Base-by-base conservation (phyloP, 1,140 invertebrate genomes). In the Lucilia sericata region DNA sequence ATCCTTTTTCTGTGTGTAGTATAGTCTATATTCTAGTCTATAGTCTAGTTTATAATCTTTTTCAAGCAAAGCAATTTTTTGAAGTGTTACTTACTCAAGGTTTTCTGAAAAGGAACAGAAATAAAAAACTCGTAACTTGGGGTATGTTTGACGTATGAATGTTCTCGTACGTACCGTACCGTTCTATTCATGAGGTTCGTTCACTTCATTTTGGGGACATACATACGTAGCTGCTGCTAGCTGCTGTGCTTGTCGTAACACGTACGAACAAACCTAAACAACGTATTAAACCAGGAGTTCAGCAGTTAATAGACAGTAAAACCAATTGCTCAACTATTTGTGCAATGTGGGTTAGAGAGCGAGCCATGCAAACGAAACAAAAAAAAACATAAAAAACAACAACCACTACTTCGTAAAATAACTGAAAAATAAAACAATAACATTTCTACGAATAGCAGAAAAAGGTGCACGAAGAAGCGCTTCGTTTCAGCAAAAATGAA, bases 191-290 rank as follows among this genome's bases (percentile, higher is more conserved):
- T 42, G 42, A 42, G 42, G 51, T 55, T 55, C 51, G 65, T 70
- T 70, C 65, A 17, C 21, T 70, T 21, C n/a, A 25, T 42, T 42
- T 42, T 42, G 36, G 36, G 36, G n/a, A 21, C 60, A 70, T 4
- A n/a, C 60, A 21, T 2, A 8, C n/a, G n/a, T n/a, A n/a, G n/a
- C n/a, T n/a, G n/a, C n/a, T n/a, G n/a, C n/a, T n/a, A n/a, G 17
- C 60, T 19, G 74, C 12, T 13, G 5, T 30, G 25, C 25, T 30
- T 30, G 74, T 19, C 76, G 42, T 80, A 21, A 19, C 42, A 80
- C 76, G 76, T 80, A 80, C 76, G 42, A 80, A 80, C 76, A 80
- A 80, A 80, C 76, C 76, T 80, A 80, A 80, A 80, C 76, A 80
- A 80, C 76, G 76, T 80, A 49, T 80, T 25, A 13, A n/a, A 80